Evolutionary conservation across 2,888 invertebrate species (phyloP), one percentile per base, ranked within the genome.

Genomic region (Microplitis deprimator): DNA sequence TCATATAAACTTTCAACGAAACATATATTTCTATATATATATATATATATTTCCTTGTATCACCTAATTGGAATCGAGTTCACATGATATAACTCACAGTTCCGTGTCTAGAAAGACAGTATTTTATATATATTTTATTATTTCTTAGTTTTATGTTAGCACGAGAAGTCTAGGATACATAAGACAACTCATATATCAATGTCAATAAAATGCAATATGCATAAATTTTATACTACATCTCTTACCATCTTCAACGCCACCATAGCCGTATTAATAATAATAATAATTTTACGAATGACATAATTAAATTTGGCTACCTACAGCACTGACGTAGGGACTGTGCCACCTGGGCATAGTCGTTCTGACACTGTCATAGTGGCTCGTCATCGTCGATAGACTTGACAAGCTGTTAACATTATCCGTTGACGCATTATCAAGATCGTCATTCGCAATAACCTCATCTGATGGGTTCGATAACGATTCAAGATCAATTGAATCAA

Each of bases 241-340:
- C 13, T 50, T 41, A 41, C 10, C 39, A 68, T 69, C 17, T 68
- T 68, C 16, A 41, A 17, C 50, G 13, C 50, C 50, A 50, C 13
- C 50, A 50, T 50, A 50, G 3, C 50, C 3, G 8, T 50, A 50
- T 50, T 13, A 50, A 50, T 50, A 13, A 50, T 50, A 13, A 50
- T 50, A 50, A 50, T 50, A 41, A 50, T 17, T 10, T 7, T 8
- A n/a, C 17, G 29, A 50, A 60, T 13, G 68, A 68, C 39, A 50
- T 39, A 61, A 74, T 85, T 86, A 89, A 85, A 87, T 89, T 86
- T 89, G 89, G 81, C 88, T 87, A 85, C 87, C 87, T 86, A 88
- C 85, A 73, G 86, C 85, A 79, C 85, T 86, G 73, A 86, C 86
- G 81, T 89, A 89, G 17, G 89, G 89, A 81, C 87, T 89, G 81